phyloP scores from a whole-genome alignment of 1,140 invertebrate genomes.

The Marisa cornuarietis region DNA sequence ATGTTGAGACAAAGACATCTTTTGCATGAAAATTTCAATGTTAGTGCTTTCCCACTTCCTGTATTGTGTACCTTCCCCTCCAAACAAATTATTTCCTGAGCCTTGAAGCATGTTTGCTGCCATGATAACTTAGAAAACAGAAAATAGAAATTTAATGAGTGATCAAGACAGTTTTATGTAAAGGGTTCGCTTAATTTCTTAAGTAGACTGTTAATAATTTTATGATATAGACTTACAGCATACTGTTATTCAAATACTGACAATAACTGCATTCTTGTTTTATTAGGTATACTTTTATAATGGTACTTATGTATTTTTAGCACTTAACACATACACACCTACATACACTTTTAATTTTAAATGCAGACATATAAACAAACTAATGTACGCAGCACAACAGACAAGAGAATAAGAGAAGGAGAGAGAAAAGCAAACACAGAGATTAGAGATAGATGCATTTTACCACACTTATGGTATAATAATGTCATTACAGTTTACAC shows the following conservation, averaged over 20 bases:
- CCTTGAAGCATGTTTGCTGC: background rate
- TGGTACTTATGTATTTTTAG: background rate
- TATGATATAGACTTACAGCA: background rate
- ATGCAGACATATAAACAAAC: background rate
- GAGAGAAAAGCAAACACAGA: too few relatives aligned
- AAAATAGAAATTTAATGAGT: background rate
- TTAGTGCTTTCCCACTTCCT: constrained; percentile 24
- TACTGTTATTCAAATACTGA: background rate
- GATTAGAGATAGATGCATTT: too few relatives aligned
- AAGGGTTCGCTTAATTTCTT: too few relatives aligned
- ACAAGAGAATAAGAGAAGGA: too few relatives aligned
- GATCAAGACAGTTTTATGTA: too few relatives aligned
- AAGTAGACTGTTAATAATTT: background rate
- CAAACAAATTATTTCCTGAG: background rate
- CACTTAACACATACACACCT: background rate
- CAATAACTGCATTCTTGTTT: background rate
- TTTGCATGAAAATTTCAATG: constrained; percentile 10
- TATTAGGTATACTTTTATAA: background rate
- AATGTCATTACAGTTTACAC: too few relatives aligned
- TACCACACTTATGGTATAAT: too few relatives aligned
- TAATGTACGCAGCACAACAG: background rate
- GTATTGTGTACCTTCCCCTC: background rate
- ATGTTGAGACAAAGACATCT: background rate
- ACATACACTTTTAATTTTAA: background rate
- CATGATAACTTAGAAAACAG: background rate